These are phyloP conservation scores for Heterochromis multidens DNA, from an alignment of 2,113 vertebrate genomes.

Conservation along the genomic window DNA sequence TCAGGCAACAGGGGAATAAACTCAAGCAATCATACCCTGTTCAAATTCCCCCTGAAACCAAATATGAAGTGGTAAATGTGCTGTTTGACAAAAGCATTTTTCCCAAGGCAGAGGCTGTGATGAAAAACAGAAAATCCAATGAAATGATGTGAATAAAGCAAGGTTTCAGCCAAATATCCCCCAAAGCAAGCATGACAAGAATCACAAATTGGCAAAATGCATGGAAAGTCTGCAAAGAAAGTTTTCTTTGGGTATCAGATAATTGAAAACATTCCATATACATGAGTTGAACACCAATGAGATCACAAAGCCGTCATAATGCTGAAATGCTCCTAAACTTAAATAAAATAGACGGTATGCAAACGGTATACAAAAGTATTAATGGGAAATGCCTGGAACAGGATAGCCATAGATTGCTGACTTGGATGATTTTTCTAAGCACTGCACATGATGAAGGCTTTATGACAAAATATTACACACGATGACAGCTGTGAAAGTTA, in stretches of 20 bases:
- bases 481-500: constrained; percentile 43
- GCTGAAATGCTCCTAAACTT: background rate
- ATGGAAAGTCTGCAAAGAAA: constrained; percentile 61
- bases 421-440: background rate
- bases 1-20: constrained; percentile 70
- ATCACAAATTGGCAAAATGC: constrained; percentile 49
- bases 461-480: constrained; percentile 41
- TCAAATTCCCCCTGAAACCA: constrained; percentile 73
- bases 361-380: background rate
- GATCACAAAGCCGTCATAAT: constrained; percentile 67
- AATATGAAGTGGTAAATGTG: constrained; percentile 55
- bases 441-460: constrained; percentile 55
- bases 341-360: background rate
- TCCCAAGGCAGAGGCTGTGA: constrained; percentile 31
- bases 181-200: constrained; percentile 51
- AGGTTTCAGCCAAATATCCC: constrained; percentile 50
- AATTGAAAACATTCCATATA: constrained; percentile 73
- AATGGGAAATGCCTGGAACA: background rate
- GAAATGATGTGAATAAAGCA: constrained; percentile 55
- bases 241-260: constrained; percentile 71
- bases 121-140: constrained; percentile 54
- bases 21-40: constrained; percentile 51
- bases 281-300: constrained; percentile 64
- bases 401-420: background rate
- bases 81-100: constrained; percentile 38